Evolutionary conservation across 2,797 vertebrate genomes (phyloP), one percentile per base, ranked within the genome.

Genomic region (Crocidura indochinensis): DNA sequence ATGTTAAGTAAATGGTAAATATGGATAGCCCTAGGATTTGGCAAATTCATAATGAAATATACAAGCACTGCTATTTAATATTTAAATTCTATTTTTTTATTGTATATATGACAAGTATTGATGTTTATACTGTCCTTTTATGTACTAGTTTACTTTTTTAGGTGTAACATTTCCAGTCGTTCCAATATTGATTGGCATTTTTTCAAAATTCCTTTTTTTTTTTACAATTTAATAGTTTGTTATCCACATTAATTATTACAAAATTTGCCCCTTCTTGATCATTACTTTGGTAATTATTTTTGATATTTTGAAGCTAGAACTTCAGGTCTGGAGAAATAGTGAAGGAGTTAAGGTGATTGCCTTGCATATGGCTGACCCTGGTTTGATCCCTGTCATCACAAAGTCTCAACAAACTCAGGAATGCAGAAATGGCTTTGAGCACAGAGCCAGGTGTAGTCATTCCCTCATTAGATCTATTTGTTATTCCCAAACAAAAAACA

Each of bases 281-380:
- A 64, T 74, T 9, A 51, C 74, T 87, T 87, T 74, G 71, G 64
- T 44, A n/a, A 75, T 89, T 60, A 27, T 65, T 95, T 91, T 95
- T 91, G 29, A 56, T 84, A 29, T 88, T 85, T 62, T 82, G 67
- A 84, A 84, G 60, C 82, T 84, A 79, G 51, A 2, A 53, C 51
- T 53, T 11, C 12, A 53, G 51, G 51, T 12, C 51, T 53, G 17
- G 11, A 10, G 51, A 53, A 53, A 53, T 53, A 53, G 51, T 4
- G 15, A 53, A 53, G 51, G 51, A 17, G 51, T 53, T 53, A 53
- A 53, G 51, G 11, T 53, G 11, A 53, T 53, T 53, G 51, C 51
- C 51, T 53, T 53, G 11, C 11, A 53, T 53, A 38, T 38, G 38
- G 51, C 51, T 53, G 51, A 53, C 51, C 51, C 51, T 53, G 51